phyloP scores from a whole-genome alignment of 2,113 vertebrate species.

The Rhombomys opimus region DNA sequence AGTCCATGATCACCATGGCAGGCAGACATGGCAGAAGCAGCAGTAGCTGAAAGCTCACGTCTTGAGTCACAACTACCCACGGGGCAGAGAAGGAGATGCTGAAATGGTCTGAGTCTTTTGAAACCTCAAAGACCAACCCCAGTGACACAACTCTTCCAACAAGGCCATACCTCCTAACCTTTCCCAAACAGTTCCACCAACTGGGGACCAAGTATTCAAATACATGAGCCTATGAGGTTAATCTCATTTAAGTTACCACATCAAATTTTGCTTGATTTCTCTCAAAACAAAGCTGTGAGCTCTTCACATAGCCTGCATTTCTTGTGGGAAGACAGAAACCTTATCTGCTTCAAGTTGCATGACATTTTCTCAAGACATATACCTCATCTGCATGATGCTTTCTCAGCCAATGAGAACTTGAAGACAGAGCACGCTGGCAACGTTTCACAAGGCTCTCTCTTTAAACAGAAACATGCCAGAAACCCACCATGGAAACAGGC shows the following conservation, averaged over 20 bases:
- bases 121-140: background rate
- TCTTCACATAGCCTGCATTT: background rate
- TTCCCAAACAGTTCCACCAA: background rate
- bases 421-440: background rate
- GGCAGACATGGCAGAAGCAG: background rate
- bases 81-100: background rate
- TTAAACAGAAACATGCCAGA: background rate
- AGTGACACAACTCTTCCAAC: background rate
- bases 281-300: background rate
- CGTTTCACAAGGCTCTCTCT: constrained; percentile 5
- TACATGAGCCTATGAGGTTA: background rate
- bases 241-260: background rate
- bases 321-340: background rate
- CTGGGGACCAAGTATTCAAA: background rate
- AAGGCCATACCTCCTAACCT: background rate
- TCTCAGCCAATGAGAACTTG: background rate
- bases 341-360: background rate
- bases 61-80: background rate
- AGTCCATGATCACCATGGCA: background rate
- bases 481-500: background rate
- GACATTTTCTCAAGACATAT: background rate
- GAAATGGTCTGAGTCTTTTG: background rate
- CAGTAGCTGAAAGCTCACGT: background rate
- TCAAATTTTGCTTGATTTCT: constrained; percentile 26
- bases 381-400: background rate